phyloP scores from a whole-genome alignment of 2,888 invertebrate species.

The Heliconius erato region DNA sequence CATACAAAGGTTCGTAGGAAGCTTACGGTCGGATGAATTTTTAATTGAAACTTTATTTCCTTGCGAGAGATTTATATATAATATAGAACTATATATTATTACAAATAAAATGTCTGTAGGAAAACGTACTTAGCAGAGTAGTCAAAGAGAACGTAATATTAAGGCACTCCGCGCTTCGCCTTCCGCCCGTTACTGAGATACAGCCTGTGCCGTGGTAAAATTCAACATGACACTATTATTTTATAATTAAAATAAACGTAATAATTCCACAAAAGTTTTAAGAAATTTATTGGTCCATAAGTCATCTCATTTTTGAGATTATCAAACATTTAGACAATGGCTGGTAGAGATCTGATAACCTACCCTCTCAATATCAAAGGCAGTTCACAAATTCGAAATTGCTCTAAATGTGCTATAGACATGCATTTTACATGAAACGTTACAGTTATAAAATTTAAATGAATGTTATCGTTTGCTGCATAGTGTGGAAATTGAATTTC shows the following conservation, averaged over 20 bases:
- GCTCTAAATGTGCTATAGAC: conserved; percentile 45
- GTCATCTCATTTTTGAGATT: conserved; percentile 6
- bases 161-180: too few species aligned
- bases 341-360: conserved; percentile 49
- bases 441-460: conserved; percentile 47
- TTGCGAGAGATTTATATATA: background rate
- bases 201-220: too few species aligned
- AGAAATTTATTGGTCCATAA: background rate
- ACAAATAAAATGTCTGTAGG: background rate
- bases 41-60: conserved; percentile 33
- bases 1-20: conserved; percentile 49
- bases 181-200: too few species aligned
- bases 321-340: conserved; percentile 43
- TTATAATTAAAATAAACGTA: background rate
- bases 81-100: background rate
- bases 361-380: conserved; percentile 48
- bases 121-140: too few species aligned
- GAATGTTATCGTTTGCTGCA: conserved; percentile 43
- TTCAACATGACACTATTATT: background rate
- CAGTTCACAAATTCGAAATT: conserved; percentile 43
- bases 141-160: too few species aligned
- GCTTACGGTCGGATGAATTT: conserved; percentile 29
- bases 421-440: conserved; percentile 53
- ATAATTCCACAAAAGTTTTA: background rate
- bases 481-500: conserved; percentile 38